phyloP scores from a whole-genome alignment of 2,797 vertebrate genomes.

The Xyrichtys novacula region DNA sequence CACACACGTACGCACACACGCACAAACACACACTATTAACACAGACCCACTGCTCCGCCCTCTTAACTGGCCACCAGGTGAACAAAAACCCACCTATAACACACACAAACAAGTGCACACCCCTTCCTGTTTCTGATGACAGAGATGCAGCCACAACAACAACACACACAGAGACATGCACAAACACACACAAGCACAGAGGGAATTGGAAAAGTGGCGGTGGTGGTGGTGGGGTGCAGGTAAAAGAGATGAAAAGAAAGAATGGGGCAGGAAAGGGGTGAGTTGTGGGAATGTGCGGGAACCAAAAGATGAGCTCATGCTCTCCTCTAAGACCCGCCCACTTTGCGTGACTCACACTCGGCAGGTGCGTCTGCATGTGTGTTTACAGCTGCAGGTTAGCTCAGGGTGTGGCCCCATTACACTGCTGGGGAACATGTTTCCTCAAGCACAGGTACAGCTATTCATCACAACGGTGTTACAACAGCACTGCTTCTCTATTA shows the following conservation, averaged over 20 bases:
- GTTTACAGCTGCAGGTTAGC: constrained; percentile 78
- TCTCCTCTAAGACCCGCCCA: constrained; percentile 56
- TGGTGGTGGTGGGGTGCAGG: too few species aligned
- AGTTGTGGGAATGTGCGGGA: constrained; percentile 63
- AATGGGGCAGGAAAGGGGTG: constrained; percentile 15
- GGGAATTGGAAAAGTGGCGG: constrained; percentile 14
- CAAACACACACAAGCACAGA: constrained; percentile 28
- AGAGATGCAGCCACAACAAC: constrained; percentile 63
- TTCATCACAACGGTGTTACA: constrained; percentile 54
- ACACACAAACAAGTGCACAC: constrained; percentile 43
- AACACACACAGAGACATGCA: constrained; percentile 24
- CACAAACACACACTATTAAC: constrained; percentile 28
- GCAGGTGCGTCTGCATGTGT: constrained; percentile 71
- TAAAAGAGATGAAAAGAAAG: constrained; percentile 43
- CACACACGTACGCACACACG: constrained; percentile 30
- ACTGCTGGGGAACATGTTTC: constrained; percentile 68
- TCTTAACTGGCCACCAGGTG: constrained; percentile 66
- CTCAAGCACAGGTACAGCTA: constrained; percentile 71
- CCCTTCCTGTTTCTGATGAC: constrained; percentile 68
- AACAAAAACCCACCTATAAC: constrained; percentile 62
- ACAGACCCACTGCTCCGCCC: constrained; percentile 30
- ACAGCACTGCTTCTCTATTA: constrained; percentile 18
- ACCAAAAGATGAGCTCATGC: constrained; percentile 73
- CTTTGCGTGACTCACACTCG: constrained; percentile 70
- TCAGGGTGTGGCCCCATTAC: constrained; percentile 73